These are phyloP conservation scores for Cydia splendana DNA, from an alignment of 1,140 invertebrate species.

Conservation along the genomic window DNA sequence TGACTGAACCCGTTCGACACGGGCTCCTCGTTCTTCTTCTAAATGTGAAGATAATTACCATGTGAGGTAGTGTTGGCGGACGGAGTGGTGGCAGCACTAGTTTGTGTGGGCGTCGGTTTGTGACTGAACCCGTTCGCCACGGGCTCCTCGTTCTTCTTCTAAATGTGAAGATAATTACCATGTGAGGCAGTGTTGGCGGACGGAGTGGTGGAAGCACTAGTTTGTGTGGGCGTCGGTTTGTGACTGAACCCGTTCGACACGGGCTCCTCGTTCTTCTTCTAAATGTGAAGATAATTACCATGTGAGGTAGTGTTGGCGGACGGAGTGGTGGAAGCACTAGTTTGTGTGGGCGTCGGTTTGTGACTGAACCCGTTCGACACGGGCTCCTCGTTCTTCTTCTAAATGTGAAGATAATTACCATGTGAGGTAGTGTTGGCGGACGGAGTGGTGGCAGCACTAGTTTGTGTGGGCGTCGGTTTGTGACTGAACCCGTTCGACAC, in stretches of 20 bases:
- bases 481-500: conserved; percentile 59
- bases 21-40: no score
- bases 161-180: no score
- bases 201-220: conserved; percentile 53
- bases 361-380: conserved; percentile 59
- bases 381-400: no score
- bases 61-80: conserved; percentile 65
- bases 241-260: conserved; percentile 59
- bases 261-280: no score
- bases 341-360: conserved; percentile 43
- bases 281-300: no score
- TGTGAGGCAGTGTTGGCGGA: conserved; percentile 65
- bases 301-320: conserved; percentile 65
- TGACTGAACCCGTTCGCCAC: conserved; percentile 59
- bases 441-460: conserved; percentile 53
- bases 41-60: no score
- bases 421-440: conserved; percentile 65
- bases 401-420: no score
- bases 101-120: conserved; percentile 43
- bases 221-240: conserved; percentile 43
- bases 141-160: no score
- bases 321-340: conserved; percentile 53
- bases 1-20: conserved; percentile 59
- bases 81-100: conserved; percentile 53
- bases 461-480: conserved; percentile 43